Percentiles rank a stretch among this genome's conserved stretches.
phyloP scores from a whole-genome alignment of 1,140 invertebrate genomes.

The Leguminivora glycinivorella region DNA sequence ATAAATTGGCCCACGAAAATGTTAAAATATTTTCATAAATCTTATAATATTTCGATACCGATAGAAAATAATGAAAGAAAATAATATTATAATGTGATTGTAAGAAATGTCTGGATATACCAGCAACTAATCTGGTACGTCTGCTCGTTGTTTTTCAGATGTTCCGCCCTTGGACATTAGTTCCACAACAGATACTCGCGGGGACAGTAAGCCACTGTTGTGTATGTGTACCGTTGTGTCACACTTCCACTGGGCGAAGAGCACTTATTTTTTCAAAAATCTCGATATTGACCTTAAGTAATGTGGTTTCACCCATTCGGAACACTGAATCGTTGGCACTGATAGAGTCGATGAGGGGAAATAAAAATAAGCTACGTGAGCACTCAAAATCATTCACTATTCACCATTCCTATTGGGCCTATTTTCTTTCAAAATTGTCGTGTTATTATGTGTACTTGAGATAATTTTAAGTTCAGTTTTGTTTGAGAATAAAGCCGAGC shows the following conservation, averaged over 20 bases:
- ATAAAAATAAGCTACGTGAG: conserved; percentile 45
- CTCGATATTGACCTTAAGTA: conserved; percentile 34
- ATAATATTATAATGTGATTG: not conserved
- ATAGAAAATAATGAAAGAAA: not conserved
- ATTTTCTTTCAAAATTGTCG: conserved; percentile 62
- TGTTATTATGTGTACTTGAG: conserved; percentile 50
- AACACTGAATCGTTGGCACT: conserved; percentile 47
- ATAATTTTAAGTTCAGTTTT: conserved; percentile 62
- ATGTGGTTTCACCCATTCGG: conserved; percentile 40
- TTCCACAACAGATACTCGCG: conserved; percentile 74
- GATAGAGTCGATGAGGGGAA: conserved; percentile 41
- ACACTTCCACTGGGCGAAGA: conserved; percentile 66
- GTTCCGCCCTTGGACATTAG: conserved; percentile 76
- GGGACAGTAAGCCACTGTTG: conserved; percentile 77
- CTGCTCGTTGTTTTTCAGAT: conserved; percentile 78
- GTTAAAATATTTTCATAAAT: not conserved
- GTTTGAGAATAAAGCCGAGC: conserved; percentile 72
- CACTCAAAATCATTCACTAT: conserved; percentile 59
- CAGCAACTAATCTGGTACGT: conserved; percentile 68
- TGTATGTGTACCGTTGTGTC: conserved; percentile 74
- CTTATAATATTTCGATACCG: not conserved
- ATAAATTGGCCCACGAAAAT: conserved; percentile 4
- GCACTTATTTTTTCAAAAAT: conserved; percentile 39
- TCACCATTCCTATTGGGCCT: conserved; percentile 52
- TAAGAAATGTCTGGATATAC: conserved; percentile 44